A percentile compares a stretch with the other conserved stretches of the same genome.
phyloP scores from a whole-genome alignment of 2,888 invertebrate species.

The Hirtodrosophila trivittata region DNA sequence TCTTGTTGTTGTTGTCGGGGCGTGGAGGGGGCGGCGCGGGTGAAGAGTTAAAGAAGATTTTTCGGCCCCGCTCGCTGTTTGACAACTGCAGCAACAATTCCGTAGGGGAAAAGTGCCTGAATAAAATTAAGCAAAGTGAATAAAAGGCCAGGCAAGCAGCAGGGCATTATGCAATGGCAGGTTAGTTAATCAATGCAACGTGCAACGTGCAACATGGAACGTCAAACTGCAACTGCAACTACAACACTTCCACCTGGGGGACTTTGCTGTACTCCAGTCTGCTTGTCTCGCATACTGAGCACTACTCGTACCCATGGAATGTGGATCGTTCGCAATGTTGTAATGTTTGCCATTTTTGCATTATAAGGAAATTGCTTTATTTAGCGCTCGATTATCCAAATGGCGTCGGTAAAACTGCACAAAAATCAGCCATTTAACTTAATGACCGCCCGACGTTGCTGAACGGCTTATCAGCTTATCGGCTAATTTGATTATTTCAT shows the following conservation, averaged over 20 bases:
- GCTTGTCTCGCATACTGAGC: too few relatives aligned
- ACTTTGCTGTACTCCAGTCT: conserved; percentile 32
- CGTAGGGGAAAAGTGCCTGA: conserved; percentile 58
- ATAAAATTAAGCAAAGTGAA: conserved; percentile 63
- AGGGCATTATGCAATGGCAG: conserved; percentile 60
- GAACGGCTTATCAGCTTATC: conserved; percentile 44
- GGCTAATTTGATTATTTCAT: conserved; percentile 68
- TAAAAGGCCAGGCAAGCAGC: conserved; percentile 18
- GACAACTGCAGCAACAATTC: conserved; percentile 62
- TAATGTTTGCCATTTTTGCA: conserved; percentile 53
- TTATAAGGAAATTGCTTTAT: conserved; percentile 69
- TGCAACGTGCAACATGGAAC: neutral
- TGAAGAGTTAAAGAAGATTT: conserved; percentile 52
- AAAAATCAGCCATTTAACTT: conserved; percentile 17
- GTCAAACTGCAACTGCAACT: conserved; percentile 24
- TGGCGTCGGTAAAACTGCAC: conserved; percentile 34
- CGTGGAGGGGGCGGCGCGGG: conserved; percentile 20
- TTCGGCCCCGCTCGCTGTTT: conserved; percentile 51
- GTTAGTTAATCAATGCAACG: conserved; percentile 74
- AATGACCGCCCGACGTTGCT: conserved; percentile 15
- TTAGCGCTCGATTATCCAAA: conserved; percentile 36
- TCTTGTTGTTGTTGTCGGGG: conserved; percentile 21
- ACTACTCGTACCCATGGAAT: conserved; percentile 45
- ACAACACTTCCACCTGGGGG: conserved; percentile 55
- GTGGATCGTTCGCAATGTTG: conserved; percentile 48